These are phyloP conservation scores for Periophthalmodon schlosseri DNA, from an alignment of 2,113 vertebrate genomes.

Conservation along the genomic window DNA sequence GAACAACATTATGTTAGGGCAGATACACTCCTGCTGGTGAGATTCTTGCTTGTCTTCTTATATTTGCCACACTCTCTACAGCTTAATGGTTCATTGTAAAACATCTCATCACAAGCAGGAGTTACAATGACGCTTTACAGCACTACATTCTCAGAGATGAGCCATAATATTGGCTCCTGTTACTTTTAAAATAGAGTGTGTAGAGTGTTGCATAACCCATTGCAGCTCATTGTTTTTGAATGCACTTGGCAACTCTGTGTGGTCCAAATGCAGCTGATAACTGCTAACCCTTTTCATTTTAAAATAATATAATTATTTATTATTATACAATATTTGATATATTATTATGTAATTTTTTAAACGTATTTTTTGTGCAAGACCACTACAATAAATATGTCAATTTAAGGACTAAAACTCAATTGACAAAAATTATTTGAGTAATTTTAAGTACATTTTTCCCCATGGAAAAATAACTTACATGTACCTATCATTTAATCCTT, in stretches of 20 bases:
- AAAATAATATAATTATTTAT: not conserved
- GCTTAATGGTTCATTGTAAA: constrained; percentile 63
- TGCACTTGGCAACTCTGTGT: constrained; percentile 35
- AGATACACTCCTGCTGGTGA: constrained; percentile 45
- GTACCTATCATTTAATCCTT: constrained; percentile 26
- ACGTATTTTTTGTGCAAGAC: not conserved
- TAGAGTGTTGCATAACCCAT: constrained; percentile 57
- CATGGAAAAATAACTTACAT: not conserved
- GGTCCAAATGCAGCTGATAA: not conserved
- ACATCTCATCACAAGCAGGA: constrained; percentile 63
- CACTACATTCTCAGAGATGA: constrained; percentile 61
- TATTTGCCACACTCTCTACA: constrained; percentile 28
- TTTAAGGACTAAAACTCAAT: not conserved
- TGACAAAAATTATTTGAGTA: not conserved
- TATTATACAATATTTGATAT: too few relatives aligned
- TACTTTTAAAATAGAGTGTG: constrained; percentile 64
- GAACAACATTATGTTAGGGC: constrained; percentile 76
- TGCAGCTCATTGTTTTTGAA: constrained; percentile 52
- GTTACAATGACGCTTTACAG: constrained; percentile 66
- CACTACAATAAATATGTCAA: not conserved
- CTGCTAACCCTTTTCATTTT: not conserved
- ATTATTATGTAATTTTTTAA: too few relatives aligned
- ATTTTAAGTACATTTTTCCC: not conserved
- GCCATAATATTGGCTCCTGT: constrained; percentile 56
- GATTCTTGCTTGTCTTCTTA: constrained; percentile 16